Evolutionary conservation across 2,113 vertebrate species (phyloP).

Genomic region (Formicarius rufipectus): DNA sequence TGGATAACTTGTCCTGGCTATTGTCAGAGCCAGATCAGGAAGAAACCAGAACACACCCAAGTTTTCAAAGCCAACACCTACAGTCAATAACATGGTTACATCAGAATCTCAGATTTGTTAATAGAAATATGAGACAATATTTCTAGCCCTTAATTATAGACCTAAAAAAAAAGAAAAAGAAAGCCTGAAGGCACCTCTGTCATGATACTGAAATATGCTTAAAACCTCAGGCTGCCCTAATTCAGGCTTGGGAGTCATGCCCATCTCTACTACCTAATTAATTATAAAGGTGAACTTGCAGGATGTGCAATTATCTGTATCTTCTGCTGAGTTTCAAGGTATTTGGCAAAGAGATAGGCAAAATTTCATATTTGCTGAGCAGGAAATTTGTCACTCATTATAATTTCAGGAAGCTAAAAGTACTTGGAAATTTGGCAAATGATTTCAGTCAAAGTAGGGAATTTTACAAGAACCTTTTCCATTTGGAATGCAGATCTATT

Average conservation of each 20-base stretch:
- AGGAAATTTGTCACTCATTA: background rate
- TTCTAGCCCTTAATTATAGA: background rate
- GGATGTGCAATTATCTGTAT: constrained; percentile 17
- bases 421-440: background rate
- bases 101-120: background rate
- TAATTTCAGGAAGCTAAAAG: background rate
- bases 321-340: constrained; percentile 10
- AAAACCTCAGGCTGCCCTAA: background rate
- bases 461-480: background rate
- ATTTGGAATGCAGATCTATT: background rate
- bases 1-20: background rate
- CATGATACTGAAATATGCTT: background rate
- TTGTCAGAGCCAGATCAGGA: background rate
- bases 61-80: background rate
- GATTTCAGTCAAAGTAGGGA: background rate
- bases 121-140: background rate
- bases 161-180: background rate
- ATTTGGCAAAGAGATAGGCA: background rate
- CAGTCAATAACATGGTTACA: background rate
- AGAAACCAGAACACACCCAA: background rate
- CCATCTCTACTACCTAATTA: constrained; percentile 28
- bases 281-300: background rate
- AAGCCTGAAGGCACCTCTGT: background rate
- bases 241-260: background rate
- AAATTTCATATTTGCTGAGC: background rate